Conservation (phyloP, 2,113 vertebrate species). For the Lagopus muta region DNA sequence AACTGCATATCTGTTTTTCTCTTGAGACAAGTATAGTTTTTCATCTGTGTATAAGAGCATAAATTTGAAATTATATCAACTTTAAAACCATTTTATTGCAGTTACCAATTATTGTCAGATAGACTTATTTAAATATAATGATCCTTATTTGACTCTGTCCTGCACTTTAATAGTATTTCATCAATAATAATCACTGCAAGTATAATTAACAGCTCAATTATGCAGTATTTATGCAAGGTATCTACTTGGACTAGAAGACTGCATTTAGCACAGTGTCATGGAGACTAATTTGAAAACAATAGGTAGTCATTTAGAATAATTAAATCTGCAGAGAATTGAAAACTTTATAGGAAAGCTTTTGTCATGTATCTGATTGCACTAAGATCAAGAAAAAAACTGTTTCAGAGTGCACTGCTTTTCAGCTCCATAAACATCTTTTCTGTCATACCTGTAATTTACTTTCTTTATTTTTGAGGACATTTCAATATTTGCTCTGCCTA, state of each 20-base stretch:
- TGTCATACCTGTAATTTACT: not conserved
- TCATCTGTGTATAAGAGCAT: not conserved
- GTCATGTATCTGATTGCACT: not conserved
- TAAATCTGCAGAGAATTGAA: not conserved
- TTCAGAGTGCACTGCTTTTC: not conserved
- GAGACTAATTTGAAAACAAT: conserved; percentile 29
- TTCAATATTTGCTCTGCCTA: not conserved
- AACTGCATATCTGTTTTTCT: not conserved
- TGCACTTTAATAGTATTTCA: not conserved
- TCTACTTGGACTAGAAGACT: not conserved
- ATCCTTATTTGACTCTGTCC: not conserved
- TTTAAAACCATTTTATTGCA: not conserved
- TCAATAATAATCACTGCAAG: conserved; percentile 12
- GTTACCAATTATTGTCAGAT: not conserved
- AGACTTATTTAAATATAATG: conserved; percentile 20
- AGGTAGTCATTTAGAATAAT: not conserved
- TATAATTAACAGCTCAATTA: conserved; percentile 27
- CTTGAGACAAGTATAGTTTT: not conserved
- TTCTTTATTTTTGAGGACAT: not conserved
- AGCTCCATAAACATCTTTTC: not conserved
- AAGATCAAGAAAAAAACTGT: not conserved
- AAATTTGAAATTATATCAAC: not conserved
- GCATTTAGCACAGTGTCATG: not conserved
- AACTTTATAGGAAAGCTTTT: not conserved
- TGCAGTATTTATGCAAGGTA: not conserved